Percentiles rank a stretch among this genome's conserved stretches.
These are phyloP conservation scores for Aleiodes leptofemur DNA, from an alignment of 2,888 invertebrate species.

Conservation along the genomic window DNA sequence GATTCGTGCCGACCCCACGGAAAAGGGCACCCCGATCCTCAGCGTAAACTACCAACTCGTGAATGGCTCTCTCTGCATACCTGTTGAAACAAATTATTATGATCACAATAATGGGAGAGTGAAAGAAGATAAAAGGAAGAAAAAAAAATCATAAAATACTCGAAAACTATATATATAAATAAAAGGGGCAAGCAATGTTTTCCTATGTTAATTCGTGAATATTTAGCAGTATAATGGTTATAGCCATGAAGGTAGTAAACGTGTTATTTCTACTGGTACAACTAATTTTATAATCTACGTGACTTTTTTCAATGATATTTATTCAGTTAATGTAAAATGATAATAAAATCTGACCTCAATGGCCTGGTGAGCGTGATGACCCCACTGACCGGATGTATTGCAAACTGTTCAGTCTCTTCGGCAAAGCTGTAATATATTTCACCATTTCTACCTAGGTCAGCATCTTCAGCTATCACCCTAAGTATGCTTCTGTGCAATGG, in stretches of 20 bases:
- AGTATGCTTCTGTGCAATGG: slow-evolving; percentile 89
- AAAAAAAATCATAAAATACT: neutral
- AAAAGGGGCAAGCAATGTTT: slow-evolving; percentile 2
- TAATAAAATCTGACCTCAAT: slow-evolving; percentile 75
- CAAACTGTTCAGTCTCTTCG: slow-evolving; percentile 89
- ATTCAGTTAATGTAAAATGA: slow-evolving; percentile 33
- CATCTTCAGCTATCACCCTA: slow-evolving; percentile 93
- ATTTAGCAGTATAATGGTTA: slow-evolving; percentile 13
- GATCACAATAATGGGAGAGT: neutral
- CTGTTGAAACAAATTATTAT: slow-evolving; percentile 53
- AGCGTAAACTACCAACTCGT: slow-evolving; percentile 88
- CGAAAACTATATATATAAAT: neutral
- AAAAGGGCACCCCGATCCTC: slow-evolving; percentile 87
- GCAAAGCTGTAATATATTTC: slow-evolving; percentile 97
- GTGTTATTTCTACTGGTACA: slow-evolving; percentile 21
- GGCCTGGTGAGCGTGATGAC: slow-evolving; percentile 89
- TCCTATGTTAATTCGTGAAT: slow-evolving; percentile 28
- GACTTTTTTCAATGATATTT: neutral
- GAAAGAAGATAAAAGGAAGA: neutral
- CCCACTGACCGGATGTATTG: slow-evolving; percentile 95
- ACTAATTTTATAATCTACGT: slow-evolving; percentile 18
- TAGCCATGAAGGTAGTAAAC: neutral
- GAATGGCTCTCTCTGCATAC: slow-evolving; percentile 82
- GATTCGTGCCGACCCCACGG: slow-evolving; percentile 76
- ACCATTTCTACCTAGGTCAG: slow-evolving; percentile 96